Base-by-base conservation (phyloP, 2,113 vertebrate genomes). In the Lepus timidus region DNA sequence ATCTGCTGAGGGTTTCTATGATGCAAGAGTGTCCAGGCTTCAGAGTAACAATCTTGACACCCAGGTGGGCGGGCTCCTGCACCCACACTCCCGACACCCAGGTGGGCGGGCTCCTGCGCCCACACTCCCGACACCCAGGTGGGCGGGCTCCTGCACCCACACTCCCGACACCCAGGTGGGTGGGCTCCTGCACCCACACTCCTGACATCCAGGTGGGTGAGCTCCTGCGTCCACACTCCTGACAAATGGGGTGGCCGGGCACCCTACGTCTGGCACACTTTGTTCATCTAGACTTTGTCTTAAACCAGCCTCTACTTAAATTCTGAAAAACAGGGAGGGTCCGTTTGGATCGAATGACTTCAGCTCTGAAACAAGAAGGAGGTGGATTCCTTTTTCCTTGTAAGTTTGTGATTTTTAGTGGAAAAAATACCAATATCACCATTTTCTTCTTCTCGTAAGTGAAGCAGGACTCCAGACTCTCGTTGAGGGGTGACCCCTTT, bases 401-500 rank as follows among this genome's bases (percentile, higher is more conserved):
- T 88, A 58, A 52, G 14, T 91, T 92, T 80, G 14, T 51, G 64
- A 3, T 88, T 86, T 94, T 93, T 93, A 91, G 6, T 71, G 82
- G 29, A 1, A 39, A 73, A 84, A 65, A 70, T 90, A 85, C 52
- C 75, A n/a, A 20, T 76, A 80, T 94, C 78, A 68, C 61, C 70
- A 62, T 80, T 93, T 85, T 58, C 49, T 71, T 88, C 55, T 75
- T 75, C n/a, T 82, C 65, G 39, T n/a, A 68, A 92, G 80, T 73
- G 87, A 93, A 95, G 29, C 67, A 70, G 29, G 64, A 70, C 80
- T 78, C 94, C 68, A 94, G 31, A 79, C 55, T 96, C 90, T 89
- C 62, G 94, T 95, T 94, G 90, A 91, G 49, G 61, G 76, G 79
- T 81, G 89, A 93, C 95, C 84, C 51, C 76, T 96, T 97, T 90